Base-by-base conservation (phyloP, 1,140 invertebrate genomes). In the Eciton burchellii region DNA sequence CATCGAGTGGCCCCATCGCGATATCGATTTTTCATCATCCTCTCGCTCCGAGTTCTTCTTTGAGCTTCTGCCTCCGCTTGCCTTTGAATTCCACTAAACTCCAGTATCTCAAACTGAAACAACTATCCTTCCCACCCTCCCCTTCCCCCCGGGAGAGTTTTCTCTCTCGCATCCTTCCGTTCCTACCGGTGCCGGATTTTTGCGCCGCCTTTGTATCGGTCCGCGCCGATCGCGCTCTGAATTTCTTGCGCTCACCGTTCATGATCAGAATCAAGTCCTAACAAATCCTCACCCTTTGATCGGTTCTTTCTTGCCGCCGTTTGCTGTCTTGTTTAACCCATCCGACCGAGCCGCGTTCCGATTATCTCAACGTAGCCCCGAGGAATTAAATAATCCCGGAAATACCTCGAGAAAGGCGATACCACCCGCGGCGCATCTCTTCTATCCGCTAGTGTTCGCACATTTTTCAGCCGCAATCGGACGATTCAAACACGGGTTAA, bases 1-100 rank as follows among this genome's bases (percentile, higher is more conserved):
- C 74, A 14, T 16, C 63, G n/a, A 79, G 26, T n/a, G 29, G 56
- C 16, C 24, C 59, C 56, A 63, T 54, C 70, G 19, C 52, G 49
- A 70, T 85, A 86, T 86, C 84, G 84, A 85, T 86, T 76, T 84
- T 49, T 16, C 29, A 8, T 47, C 49, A 70, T 45, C 57, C 26
- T 19, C 24, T 71, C 57, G 24, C 66, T 56, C 56, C 29, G 35
- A 16, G 1, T 47, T 47, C 65, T 57, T 60, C 77, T 79, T 70
- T 62, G 41, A 79, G 66, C 68, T 76, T 66, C 41, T 70, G 63
- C 65, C 35, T 70, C 57, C 68, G 54, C 63, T 43, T 70, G 35
- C 63, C 74, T 77, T 82, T 76, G 70, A 83, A 83, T 82, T 57
- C 29, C 43, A 35, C 63, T 70, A 70, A 35, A 70, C 74, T 68